A percentile compares a stretch with the other conserved stretches of the same genome.
phyloP scores from a whole-genome alignment of 1,140 invertebrate genomes.

The Parapsyche elsis region DNA sequence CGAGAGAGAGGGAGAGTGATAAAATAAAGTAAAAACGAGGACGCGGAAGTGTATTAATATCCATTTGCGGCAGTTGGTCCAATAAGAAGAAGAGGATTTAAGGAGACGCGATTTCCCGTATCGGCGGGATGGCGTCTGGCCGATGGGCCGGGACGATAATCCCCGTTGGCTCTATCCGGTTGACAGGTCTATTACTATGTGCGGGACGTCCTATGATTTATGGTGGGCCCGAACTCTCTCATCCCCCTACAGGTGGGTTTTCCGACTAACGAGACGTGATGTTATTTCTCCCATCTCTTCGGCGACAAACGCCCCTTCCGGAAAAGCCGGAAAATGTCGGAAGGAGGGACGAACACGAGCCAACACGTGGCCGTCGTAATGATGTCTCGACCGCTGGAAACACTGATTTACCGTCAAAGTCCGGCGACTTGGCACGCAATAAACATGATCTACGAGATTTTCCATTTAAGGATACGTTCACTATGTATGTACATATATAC shows the following conservation, averaged over 20 bases:
- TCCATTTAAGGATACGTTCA: too few relatives aligned
- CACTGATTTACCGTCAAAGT: slow-evolving; percentile 9
- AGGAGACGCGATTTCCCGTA: background rate
- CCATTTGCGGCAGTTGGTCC: too few relatives aligned
- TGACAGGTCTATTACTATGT: slow-evolving; percentile 56
- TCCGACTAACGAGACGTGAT: slow-evolving; percentile 30
- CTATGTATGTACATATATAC: too few relatives aligned
- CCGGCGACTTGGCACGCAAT: background rate
- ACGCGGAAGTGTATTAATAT: too few relatives aligned
- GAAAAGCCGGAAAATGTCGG: background rate
- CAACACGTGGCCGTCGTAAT: background rate
- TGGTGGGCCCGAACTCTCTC: slow-evolving; percentile 30
- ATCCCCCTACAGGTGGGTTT: background rate
- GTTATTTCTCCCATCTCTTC: slow-evolving; percentile 14
- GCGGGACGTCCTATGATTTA: slow-evolving; percentile 54
- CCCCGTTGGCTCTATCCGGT: slow-evolving; percentile 47
- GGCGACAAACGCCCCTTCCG: background rate
- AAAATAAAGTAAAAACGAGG: too few relatives aligned
- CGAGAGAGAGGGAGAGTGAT: too few relatives aligned
- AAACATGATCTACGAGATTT: slow-evolving; percentile 11
- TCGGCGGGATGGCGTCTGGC: background rate
- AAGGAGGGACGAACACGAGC: background rate
- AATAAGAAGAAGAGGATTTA: too few relatives aligned
- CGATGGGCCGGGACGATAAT: slow-evolving; percentile 50
- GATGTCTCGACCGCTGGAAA: background rate